These are phyloP conservation scores for Vireo altiloquus DNA, from an alignment of 2,113 vertebrate genomes.

Conservation along the genomic window DNA sequence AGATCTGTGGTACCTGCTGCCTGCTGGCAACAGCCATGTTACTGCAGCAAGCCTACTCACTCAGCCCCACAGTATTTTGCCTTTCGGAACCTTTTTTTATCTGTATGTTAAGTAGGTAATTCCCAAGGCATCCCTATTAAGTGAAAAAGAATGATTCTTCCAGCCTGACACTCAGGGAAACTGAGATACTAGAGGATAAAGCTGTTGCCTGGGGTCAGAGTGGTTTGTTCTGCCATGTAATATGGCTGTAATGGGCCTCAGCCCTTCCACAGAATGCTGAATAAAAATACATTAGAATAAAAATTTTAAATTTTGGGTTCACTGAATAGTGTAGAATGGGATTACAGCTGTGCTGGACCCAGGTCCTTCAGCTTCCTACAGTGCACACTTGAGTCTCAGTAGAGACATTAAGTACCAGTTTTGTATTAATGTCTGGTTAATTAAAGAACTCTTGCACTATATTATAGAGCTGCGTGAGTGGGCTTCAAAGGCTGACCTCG, in stretches of 20 bases:
- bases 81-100: not conserved
- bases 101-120: not conserved
- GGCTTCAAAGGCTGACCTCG: not conserved
- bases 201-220: not conserved
- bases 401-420: not conserved
- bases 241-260: not conserved
- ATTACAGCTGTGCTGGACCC: not conserved
- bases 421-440: not conserved
- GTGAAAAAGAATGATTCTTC: not conserved
- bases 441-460: not conserved
- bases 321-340: not conserved
- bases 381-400: not conserved
- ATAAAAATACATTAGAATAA: not conserved
- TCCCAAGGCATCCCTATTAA: not conserved
- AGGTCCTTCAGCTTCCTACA: not conserved
- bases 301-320: not conserved
- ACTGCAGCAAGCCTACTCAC: not conserved
- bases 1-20: constrained; percentile 11
- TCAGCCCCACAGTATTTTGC: not conserved
- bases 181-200: not conserved
- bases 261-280: not conserved
- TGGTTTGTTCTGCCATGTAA: not conserved
- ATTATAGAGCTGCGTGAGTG: not conserved
- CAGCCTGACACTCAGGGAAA: not conserved
- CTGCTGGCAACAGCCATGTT: not conserved